Evolutionary conservation across 2,888 invertebrate genomes (phyloP), one percentile per base, ranked within the genome.

Genomic region (Cerastoderma edule): DNA sequence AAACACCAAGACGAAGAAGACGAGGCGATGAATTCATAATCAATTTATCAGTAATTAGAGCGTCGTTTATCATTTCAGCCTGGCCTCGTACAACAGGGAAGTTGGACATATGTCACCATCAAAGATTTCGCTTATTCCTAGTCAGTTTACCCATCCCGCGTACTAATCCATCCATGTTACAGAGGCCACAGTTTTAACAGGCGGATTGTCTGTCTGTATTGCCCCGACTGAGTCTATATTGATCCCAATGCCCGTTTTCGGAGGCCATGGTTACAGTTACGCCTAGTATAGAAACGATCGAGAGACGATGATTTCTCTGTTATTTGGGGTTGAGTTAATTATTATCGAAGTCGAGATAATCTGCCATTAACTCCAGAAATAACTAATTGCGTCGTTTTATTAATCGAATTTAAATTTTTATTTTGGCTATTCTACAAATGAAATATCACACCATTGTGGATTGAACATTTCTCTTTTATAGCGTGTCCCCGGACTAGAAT

Each of bases 1-100:
- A n/a, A n/a, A n/a, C n/a, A n/a, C n/a, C n/a, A n/a, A n/a, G n/a
- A n/a, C 24, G 33, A 39, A 33, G 27, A 60, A 22, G 60, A 39
- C 39, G 16, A 3, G 16, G 39, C 39, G 60, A 60, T 60, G 60
- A 60, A 81, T 80, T 77, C 78, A 78, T 74, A 81, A 76, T 81
- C 81, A 81, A 81, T 81, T 81, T 73, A 81, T 75, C 73, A 48
- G 57, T 71, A 75, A 81, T 81, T 81, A 81, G 67, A 39, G 30
- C 27, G 63, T 28, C 70, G 48, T 75, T 53, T 53, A 74, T 71
- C 54, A 74, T 74, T 73, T 54, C 44, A 30, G n/a, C 6, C 44
- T n/a, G 5, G 39, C 46, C 16, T 10, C 24, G 27, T 44, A 44
- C 10, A 13, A 27, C 64, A 39, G 16, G 16, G 16, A 13, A 39